Conservation (phyloP, 1,140 invertebrate species). For the Trichonephila clavipes region DNA sequence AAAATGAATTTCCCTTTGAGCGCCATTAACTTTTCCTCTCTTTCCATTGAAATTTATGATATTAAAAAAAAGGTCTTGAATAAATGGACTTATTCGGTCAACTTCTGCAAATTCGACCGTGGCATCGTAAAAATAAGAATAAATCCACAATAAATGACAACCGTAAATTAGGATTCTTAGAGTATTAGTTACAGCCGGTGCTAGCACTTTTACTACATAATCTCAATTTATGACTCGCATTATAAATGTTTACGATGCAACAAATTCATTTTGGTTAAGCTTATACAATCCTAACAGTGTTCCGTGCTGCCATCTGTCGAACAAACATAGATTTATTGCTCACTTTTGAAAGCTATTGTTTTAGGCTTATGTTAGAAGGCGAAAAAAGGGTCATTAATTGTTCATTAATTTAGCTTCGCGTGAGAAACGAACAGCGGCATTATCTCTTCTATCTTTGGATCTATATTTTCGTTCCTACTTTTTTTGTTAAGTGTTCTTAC, state of each 20-base stretch:
- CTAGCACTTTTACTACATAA: conserved; percentile 68
- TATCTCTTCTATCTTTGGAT: too few relatives aligned
- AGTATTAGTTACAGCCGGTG: conserved; percentile 71
- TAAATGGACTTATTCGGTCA: conserved; percentile 56
- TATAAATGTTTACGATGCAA: conserved; percentile 75
- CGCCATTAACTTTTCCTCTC: conserved; percentile 13
- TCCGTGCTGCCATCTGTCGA: conserved; percentile 62
- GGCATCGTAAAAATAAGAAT: conserved; percentile 17
- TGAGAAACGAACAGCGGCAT: not conserved
- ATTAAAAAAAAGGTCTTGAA: conserved; percentile 13
- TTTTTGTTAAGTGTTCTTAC: too few relatives aligned
- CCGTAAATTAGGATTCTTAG: conserved; percentile 70
- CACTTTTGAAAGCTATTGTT: not conserved
- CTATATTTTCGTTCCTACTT: too few relatives aligned
- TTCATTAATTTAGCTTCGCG: not conserved
- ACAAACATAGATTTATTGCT: conserved; percentile 23
- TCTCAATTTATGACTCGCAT: conserved; percentile 71
- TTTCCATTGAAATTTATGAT: conserved; percentile 40
- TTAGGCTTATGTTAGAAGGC: not conserved
- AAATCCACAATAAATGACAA: conserved; percentile 44
- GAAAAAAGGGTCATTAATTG: not conserved
- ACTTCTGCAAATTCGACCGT: conserved; percentile 12
- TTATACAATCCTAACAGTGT: not conserved
- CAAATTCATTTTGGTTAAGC: conserved; percentile 69
- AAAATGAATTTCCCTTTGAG: not conserved